Evolutionary conservation across 64 coral and sea anemone species (phyloP).

Genomic region (Stylophora pistillata): DNA sequence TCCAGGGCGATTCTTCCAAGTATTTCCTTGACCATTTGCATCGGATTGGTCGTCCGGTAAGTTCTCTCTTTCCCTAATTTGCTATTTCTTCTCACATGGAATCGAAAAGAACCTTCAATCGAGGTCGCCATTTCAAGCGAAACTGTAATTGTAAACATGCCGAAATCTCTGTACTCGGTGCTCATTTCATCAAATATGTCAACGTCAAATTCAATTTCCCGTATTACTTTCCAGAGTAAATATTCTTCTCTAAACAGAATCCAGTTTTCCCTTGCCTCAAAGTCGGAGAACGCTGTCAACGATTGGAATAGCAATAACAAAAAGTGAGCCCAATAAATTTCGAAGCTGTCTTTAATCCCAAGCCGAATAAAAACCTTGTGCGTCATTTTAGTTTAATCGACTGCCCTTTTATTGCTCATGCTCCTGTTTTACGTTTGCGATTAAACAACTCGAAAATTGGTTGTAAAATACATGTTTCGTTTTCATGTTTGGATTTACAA

Average conservation of each 20-base stretch:
- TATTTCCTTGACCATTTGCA: slow-evolving; percentile 99
- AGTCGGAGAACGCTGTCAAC: not conserved
- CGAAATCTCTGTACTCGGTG: not conserved
- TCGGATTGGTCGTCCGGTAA: slow-evolving; percentile 91
- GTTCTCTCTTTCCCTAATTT: slow-evolving; percentile 3
- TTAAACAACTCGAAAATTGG: not conserved
- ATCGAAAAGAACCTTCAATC: not conserved
- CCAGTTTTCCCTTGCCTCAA: not conserved
- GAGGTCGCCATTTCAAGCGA: not conserved
- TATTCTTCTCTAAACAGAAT: not conserved
- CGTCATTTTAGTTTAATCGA: not conserved
- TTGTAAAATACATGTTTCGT: not conserved
- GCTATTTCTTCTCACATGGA: too few species aligned
- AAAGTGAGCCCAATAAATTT: not conserved
- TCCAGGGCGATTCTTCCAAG: slow-evolving; percentile 93
- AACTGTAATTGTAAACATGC: slow-evolving; percentile 4
- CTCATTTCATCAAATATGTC: not conserved
- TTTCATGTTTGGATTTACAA: slow-evolving; percentile 6
- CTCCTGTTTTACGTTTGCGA: not conserved
- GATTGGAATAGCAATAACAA: not conserved
- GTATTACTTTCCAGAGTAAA: slow-evolving; percentile 1
- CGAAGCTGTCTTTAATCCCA: not conserved
- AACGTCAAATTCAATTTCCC: not conserved
- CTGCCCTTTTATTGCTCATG: not conserved
- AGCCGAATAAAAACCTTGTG: not conserved